A percentile compares a stretch with the other conserved stretches of the same genome.
Conservation (phyloP, 1,140 invertebrate species). For the Dendrolimus punctatus region DNA sequence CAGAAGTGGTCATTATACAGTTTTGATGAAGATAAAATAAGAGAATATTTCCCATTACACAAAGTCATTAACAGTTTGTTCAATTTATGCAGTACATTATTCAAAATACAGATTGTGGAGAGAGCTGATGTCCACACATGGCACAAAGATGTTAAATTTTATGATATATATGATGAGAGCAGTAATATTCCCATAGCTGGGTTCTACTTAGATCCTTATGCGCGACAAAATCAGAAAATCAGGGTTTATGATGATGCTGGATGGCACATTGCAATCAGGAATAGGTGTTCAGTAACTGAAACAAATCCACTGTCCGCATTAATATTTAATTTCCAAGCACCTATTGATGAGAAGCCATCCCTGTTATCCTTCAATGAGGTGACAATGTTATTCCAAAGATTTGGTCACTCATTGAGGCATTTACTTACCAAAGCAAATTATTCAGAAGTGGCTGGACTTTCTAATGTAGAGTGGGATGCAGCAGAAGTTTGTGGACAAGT, state of each 20-base stretch:
- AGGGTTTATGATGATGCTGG: slow-evolving; percentile 74
- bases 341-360: slow-evolving; percentile 75
- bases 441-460: slow-evolving; percentile 86
- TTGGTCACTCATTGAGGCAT: slow-evolving; percentile 89
- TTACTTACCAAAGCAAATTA: slow-evolving; percentile 85
- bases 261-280: slow-evolving; percentile 80
- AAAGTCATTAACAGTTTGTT: slow-evolving; percentile 85
- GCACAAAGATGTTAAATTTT: slow-evolving; percentile 90
- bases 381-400: slow-evolving; percentile 83
- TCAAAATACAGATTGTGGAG: slow-evolving; percentile 87
- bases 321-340: slow-evolving; percentile 86
- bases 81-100: slow-evolving; percentile 81
- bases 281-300: slow-evolving; percentile 75
- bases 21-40: slow-evolving; percentile 80
- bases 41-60: slow-evolving; percentile 88
- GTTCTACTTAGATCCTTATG: slow-evolving; percentile 89
- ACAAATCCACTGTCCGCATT: slow-evolving; percentile 83
- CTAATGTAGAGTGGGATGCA: slow-evolving; percentile 94
- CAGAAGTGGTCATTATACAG: slow-evolving; percentile 76
- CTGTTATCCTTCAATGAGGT: slow-evolving; percentile 86
- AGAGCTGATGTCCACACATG: slow-evolving; percentile 78
- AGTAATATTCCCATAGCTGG: slow-evolving; percentile 78
- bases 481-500: slow-evolving; percentile 85
- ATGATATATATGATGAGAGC: slow-evolving; percentile 84
- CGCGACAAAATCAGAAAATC: slow-evolving; percentile 76